Percentiles rank a stretch among this genome's conserved stretches.
These are phyloP conservation scores for Molossus molossus DNA, from an alignment of 2,797 vertebrate genomes.

Conservation along the genomic window DNA sequence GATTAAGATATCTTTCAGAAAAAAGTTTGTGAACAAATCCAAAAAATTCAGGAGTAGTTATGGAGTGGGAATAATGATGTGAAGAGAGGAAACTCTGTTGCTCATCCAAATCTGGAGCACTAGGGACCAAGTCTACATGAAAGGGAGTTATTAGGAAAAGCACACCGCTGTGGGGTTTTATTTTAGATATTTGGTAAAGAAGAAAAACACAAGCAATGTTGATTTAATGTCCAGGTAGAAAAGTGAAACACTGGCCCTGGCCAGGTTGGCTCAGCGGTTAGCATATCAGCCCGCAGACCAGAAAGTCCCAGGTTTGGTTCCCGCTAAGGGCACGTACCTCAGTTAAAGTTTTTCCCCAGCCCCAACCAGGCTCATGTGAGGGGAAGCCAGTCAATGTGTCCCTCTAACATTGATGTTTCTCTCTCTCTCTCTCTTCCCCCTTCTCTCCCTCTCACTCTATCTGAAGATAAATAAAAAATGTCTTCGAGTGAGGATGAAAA, in stretches of 20 bases:
- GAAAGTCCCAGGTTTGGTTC: too few relatives aligned
- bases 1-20: neutral
- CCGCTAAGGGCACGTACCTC: too few relatives aligned
- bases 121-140: neutral
- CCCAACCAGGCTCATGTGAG: too few relatives aligned
- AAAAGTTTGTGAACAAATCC: neutral
- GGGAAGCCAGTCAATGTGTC: too few relatives aligned
- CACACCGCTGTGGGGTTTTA: neutral
- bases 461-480: too few relatives aligned
- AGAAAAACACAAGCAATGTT: conserved; percentile 6
- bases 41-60: conserved; percentile 22
- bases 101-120: neutral
- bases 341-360: too few relatives aligned
- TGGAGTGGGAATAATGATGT: neutral
- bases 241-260: neutral
- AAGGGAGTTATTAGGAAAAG: conserved; percentile 8
- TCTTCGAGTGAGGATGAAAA: too few relatives aligned
- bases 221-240: neutral
- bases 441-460: too few relatives aligned
- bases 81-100: neutral
- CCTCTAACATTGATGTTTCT: too few relatives aligned
- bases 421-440: too few relatives aligned
- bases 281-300: too few relatives aligned
- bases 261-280: too few relatives aligned
- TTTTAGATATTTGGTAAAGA: neutral